Conservation (phyloP, 2,797 vertebrate species). For the Typhlichthys subterraneus region DNA sequence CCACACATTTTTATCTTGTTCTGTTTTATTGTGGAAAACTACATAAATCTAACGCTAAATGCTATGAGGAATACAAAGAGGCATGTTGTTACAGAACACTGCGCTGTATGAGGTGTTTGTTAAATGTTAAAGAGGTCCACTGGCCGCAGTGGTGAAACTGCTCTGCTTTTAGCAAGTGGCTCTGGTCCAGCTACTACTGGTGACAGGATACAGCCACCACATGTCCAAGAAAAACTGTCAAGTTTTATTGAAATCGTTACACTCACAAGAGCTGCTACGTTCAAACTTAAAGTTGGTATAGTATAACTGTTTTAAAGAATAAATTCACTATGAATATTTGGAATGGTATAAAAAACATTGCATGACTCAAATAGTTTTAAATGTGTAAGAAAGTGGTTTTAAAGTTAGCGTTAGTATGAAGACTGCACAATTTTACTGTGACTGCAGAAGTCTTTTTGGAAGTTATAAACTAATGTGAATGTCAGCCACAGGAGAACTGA, state of each 20-base stretch:
- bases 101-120: background rate
- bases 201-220: conserved; percentile 3
- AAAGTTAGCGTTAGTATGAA: background rate
- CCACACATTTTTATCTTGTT: background rate
- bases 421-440: background rate
- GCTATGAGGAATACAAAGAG: background rate
- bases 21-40: background rate
- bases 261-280: background rate
- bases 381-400: no score
- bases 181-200: background rate
- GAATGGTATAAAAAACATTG: background rate
- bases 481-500: background rate
- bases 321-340: background rate
- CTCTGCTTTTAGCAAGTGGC: conserved; percentile 6
- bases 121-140: background rate
- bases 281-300: background rate
- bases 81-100: background rate
- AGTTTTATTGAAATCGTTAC: background rate
- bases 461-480: background rate
- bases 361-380: no score
- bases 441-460: background rate
- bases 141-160: background rate
- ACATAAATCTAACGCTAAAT: background rate
- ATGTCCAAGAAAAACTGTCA: background rate
- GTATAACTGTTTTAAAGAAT: background rate